Conservation (phyloP, 1,140 invertebrate species). For the Drosophila ogumai region DNA sequence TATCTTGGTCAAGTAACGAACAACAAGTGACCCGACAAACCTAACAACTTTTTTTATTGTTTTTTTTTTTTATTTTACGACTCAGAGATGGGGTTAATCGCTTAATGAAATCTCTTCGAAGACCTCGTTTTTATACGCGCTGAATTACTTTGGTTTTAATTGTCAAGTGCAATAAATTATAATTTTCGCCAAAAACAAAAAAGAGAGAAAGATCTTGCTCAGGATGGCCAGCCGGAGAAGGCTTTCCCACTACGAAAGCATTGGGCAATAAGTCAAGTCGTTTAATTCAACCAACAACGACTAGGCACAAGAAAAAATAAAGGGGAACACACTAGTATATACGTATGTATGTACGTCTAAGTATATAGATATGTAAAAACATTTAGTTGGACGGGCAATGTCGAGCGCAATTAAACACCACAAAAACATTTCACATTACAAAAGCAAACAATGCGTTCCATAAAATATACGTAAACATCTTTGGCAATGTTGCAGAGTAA, state of each 20-base stretch:
- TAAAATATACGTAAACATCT: conserved; percentile 31
- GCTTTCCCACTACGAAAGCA: conserved; percentile 21
- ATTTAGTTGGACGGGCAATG: conserved; percentile 55
- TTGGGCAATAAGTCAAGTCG: conserved; percentile 46
- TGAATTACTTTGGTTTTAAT: conserved; percentile 52
- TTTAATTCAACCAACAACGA: conserved; percentile 33
- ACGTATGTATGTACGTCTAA: conserved; percentile 10
- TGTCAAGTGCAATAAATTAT: conserved; percentile 52
- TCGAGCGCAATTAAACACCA: conserved; percentile 65
- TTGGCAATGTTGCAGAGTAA: conserved; percentile 22
- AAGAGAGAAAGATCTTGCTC: conserved; percentile 31
- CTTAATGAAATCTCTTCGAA: conserved; percentile 40
- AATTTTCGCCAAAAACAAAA: conserved; percentile 37
- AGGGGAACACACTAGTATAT: neutral
- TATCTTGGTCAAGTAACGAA: conserved; percentile 13
- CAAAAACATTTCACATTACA: conserved; percentile 71
- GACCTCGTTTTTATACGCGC: conserved; percentile 2
- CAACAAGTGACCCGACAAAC: conserved; percentile 13
- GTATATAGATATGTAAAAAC: conserved; percentile 49
- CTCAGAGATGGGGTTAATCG: neutral
- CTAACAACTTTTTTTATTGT: conserved; percentile 11
- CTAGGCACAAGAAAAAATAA: conserved; percentile 2
- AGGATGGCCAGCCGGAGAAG: conserved; percentile 36
- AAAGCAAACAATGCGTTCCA: conserved; percentile 56
- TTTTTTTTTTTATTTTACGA: neutral